A percentile compares a stretch with the other conserved stretches of the same genome.
These are phyloP conservation scores for Apotomis turbidana DNA, from an alignment of 2,888 invertebrate species.

Conservation along the genomic window DNA sequence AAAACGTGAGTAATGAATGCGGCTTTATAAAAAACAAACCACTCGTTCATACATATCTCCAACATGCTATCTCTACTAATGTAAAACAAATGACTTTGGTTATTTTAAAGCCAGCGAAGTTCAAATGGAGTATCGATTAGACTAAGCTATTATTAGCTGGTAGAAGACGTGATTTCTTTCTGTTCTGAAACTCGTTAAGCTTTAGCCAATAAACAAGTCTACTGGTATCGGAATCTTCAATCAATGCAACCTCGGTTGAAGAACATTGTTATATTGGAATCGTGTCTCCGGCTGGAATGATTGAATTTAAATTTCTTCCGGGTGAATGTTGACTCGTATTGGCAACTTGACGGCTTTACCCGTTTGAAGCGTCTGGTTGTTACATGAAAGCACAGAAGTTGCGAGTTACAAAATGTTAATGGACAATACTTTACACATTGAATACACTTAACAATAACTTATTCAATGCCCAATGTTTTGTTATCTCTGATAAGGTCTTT, in stretches of 20 bases:
- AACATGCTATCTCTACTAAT: not conserved
- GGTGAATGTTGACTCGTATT: not conserved
- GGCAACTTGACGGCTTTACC: not conserved
- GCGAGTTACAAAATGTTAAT: no score
- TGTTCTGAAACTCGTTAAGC: not conserved
- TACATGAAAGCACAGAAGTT: no score
- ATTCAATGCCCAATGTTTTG: no score
- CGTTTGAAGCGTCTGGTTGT: not conserved
- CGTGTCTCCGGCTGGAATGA: no score
- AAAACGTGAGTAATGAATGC: no score
- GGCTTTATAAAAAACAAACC: no score
- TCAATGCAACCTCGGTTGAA: not conserved
- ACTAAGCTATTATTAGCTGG: not conserved
- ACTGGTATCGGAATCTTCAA: not conserved
- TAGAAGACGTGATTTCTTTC: not conserved
- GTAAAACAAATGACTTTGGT: not conserved
- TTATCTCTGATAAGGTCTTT: no score
- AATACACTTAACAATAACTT: no score
- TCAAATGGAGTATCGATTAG: not conserved
- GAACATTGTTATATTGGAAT: not conserved
- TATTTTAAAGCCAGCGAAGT: not conserved
- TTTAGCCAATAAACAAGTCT: not conserved
- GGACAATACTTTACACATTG: no score
- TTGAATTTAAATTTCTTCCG: not conserved
- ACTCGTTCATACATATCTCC: not conserved